These are phyloP conservation scores for Girardinichthys multiradiatus DNA, from an alignment of 2,113 vertebrate genomes.

Conservation along the genomic window DNA sequence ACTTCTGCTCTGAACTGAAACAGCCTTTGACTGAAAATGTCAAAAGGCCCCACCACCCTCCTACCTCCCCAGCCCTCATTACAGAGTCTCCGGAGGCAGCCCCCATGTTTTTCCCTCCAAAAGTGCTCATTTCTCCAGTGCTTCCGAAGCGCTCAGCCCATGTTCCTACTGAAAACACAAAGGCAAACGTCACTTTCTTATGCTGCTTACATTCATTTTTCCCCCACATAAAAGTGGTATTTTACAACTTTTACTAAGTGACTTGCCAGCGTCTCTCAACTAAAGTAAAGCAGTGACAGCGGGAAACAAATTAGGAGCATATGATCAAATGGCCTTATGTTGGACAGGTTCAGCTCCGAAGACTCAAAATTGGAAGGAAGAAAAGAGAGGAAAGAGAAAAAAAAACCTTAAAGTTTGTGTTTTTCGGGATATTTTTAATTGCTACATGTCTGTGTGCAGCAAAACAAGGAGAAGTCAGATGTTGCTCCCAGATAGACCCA, in stretches of 20 bases:
- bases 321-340: conserved; percentile 46
- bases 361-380: conserved; percentile 56
- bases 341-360: conserved; percentile 15
- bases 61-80: conserved; percentile 37
- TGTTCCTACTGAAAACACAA: conserved; percentile 35
- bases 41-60: conserved; percentile 25
- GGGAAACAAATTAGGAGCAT: conserved; percentile 20
- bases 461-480: conserved; percentile 20
- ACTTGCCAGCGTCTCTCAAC: not conserved
- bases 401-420: conserved; percentile 5
- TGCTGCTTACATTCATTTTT: conserved; percentile 21
- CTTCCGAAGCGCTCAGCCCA: conserved; percentile 22
- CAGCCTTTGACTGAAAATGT: conserved; percentile 54
- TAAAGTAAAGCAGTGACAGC: not conserved
- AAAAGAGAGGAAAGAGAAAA: conserved; percentile 41
- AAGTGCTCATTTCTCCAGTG: conserved; percentile 39
- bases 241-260: conserved; percentile 5
- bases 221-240: not conserved
- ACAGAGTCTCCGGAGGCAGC: conserved; percentile 51
- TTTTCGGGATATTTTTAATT: conserved; percentile 27
- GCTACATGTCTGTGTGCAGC: not conserved
- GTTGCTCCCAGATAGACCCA: conserved; percentile 34
- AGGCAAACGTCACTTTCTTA: conserved; percentile 27
- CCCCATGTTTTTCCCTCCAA: conserved; percentile 20
- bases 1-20: conserved; percentile 30